Evolutionary conservation across 2,888 invertebrate species (phyloP), one percentile per base, ranked within the genome.

Genomic region (Pachydiplax longipennis): DNA sequence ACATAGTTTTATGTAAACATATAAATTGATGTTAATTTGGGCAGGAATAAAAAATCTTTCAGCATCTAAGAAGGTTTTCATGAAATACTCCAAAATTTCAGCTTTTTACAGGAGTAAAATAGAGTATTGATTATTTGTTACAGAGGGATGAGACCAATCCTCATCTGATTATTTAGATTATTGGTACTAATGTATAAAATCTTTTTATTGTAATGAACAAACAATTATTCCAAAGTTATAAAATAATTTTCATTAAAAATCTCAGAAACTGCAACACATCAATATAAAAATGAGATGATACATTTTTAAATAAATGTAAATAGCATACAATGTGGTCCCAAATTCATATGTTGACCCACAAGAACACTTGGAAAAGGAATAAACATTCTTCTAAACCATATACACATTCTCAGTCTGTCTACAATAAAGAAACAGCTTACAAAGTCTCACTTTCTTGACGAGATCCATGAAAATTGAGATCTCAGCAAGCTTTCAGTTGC

Each of bases 1-100:
- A 87, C 61, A 87, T 37, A 58, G 53, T 37, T 22, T 35, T 61
- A 87, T 87, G 87, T 65, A 65, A 87, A 87, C 87, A 87, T 87
- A 87, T 61, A 87, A 87, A 73, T 73, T 73, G 65, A 37, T 87
- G 37, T 37, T 35, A 87, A n/a, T 10, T 87, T 65, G 37, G 61
- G 87, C 35, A 83, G 58, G 83, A 44, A 83, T 65, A 61, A 15
- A 87, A 61, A 87, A 87, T 31, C 61, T 22, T 87, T 18, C 22
- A 22, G 22, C 87, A 65, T 35, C 35, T 61, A 35, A 35, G 61
- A 61, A 35, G 35, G 22, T 61, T 48, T n/a, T 12, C 37, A 37
- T 61, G n/a, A 82, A 25, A n/a, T 37, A 37, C 44, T 22, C 40
- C 81, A 81, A n/a, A 65, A 73, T 73, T 73, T 73, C 31, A 73